phyloP scores from a whole-genome alignment of 2,113 vertebrate genomes.

The Syngnathus scovelli region DNA sequence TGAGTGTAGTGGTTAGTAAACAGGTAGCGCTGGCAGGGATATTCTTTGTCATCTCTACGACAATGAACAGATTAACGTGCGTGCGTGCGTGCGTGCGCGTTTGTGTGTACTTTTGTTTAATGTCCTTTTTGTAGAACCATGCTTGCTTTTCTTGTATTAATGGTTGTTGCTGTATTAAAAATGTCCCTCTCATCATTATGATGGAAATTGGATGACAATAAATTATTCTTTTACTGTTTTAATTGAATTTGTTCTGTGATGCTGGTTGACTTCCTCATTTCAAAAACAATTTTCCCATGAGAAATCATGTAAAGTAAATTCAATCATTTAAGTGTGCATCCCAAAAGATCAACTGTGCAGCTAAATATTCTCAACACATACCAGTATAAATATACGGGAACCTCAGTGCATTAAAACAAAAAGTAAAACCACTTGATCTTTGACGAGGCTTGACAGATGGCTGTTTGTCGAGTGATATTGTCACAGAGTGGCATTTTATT shows the following conservation, averaged over 20 bases:
- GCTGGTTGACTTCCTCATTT: background rate
- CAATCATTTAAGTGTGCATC: background rate
- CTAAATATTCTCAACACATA: background rate
- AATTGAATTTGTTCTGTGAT: slow-evolving; percentile 4
- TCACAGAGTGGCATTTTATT: background rate
- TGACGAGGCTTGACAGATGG: background rate
- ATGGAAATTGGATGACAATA: slow-evolving; percentile 14
- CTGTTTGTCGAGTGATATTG: background rate
- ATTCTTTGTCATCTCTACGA: slow-evolving; percentile 38
- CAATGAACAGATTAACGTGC: slow-evolving; percentile 47
- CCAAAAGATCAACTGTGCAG: background rate
- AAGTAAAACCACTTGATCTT: background rate
- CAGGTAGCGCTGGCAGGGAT: slow-evolving; percentile 40
- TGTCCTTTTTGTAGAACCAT: slow-evolving; percentile 17
- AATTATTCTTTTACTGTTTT: slow-evolving; percentile 37
- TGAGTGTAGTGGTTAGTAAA: slow-evolving; percentile 46
- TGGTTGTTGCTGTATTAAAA: slow-evolving; percentile 8
- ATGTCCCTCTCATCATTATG: slow-evolving; percentile 8
- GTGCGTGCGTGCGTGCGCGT: slow-evolving; percentile 13
- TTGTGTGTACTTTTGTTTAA: slow-evolving; percentile 45
- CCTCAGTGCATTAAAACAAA: background rate
- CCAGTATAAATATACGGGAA: background rate
- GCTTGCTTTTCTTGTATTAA: slow-evolving; percentile 13
- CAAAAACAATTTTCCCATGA: background rate
- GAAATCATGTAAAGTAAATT: background rate